Evolutionary conservation across 2,888 invertebrate species (phyloP).

Genomic region (Corythucha ciliata): DNA sequence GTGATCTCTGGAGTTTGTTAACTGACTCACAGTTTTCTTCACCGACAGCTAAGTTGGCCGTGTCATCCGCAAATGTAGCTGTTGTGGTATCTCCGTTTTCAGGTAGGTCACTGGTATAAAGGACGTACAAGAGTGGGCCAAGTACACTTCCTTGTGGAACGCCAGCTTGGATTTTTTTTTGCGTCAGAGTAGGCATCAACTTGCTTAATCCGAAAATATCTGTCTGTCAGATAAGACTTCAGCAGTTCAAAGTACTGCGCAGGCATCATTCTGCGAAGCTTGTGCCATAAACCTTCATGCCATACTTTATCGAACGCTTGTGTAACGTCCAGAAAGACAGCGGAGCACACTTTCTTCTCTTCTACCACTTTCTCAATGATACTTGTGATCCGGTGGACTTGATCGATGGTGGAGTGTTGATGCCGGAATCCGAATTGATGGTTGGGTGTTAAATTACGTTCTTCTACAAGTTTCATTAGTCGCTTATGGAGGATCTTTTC

Average conservation of each 20-base stretch:
- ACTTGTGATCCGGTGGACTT: neutral
- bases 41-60: neutral
- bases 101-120: neutral
- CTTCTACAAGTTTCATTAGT: constrained; percentile 1
- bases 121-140: neutral
- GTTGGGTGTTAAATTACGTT: neutral
- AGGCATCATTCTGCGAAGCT: neutral
- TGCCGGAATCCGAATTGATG: neutral
- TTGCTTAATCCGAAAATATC: neutral
- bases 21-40: neutral
- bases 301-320: neutral
- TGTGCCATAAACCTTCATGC: neutral
- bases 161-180: too few relatives aligned
- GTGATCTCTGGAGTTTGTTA: neutral
- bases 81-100: neutral
- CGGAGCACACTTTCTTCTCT: constrained; percentile 5
- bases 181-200: too few relatives aligned
- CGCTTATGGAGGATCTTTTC: neutral
- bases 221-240: neutral
- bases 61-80: constrained; percentile 2
- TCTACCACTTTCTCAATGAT: neutral
- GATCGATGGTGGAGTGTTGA: neutral
- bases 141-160: constrained; percentile 1
- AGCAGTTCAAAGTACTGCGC: neutral
- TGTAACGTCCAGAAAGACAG: constrained; percentile 1